Base-by-base conservation (phyloP, 2,888 invertebrate genomes). In the Lasius fuliginosus region DNA sequence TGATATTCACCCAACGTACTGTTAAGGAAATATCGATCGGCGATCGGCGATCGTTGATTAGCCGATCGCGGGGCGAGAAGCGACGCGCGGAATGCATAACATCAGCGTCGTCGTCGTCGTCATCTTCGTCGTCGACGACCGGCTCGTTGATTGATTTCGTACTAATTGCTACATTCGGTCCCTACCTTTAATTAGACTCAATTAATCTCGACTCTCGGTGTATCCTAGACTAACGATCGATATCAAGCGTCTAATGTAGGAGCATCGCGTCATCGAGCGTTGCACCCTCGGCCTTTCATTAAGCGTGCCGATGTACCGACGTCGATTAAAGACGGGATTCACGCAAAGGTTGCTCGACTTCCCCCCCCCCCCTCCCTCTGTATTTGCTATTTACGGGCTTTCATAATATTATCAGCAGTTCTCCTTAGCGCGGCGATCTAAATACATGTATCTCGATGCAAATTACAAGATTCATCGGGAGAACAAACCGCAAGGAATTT, bases 141-240 rank as follows among this genome's bases (percentile, higher is more conserved):
- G 79, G 79, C 79, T 79, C 73, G 91, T 92, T 93, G 92, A 94
- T 93, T 94, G 92, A 92, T 93, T 93, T 88, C 87, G 89, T 92
- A 90, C 92, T 94, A 94, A 94, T 94, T 93, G 93, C 92, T 84
- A 86, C 90, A 90, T 91, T 91, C 90, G 86, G 82, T 49, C 49
- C 86, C 88, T 89, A 87, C 86, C 90, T 83, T 90, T 94, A 93
- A 93, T 93, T 94, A 92, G 90, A 92, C 91, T 91, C 92, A 91
- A 94, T 93, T 93, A 94, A 94, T 94, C 93, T 92, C 86, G 88
- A 91, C 49, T 49, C 49, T 49, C 86, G 86, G 85, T 62, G 42
- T 87, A 85, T 77, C 86, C 91, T 85, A 86, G 67, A 86, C 85
- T 87, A 85, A 84, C 89, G 89, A 84, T 86, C 87, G 85, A 89